Evolutionary conservation across 2,888 invertebrate species (phyloP), one percentile per base, ranked within the genome.

Genomic region (Amorpha juglandis): DNA sequence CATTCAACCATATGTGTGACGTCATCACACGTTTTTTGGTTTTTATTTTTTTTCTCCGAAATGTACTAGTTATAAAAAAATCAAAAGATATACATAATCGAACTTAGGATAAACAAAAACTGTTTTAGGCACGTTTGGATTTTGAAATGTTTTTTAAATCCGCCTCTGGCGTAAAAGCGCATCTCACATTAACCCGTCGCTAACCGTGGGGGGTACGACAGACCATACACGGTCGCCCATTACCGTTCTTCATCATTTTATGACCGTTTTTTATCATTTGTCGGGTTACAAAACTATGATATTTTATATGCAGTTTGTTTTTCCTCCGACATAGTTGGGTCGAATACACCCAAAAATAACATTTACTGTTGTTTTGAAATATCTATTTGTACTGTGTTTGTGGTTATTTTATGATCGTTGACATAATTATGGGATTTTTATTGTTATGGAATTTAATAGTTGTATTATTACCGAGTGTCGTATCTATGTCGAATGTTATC

Each of bases 221-320:
- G 70, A 70, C 72, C 53, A 64, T 62, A 38, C 52, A 73, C 78
- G 71, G 76, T 73, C 76, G 67, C 66, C 80, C 74, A 84, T 84
- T 82, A 84, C 76, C 83, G 78, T 84, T 79, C 76, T 77, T 84
- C 82, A 82, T 76, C 72, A 79, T 84, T 84, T 84, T 84, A 84
- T 84, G 78, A 77, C 77, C 76, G 74, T 78, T 72, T 76, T 74
- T 74, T 74, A 76, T 71, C 72, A 77, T 80, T 81, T 77, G 78
- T 77, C 77, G 74, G 71, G 70, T 75, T 75, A 78, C 75, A 73
- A 74, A 78, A 72, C 69, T 71, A 45, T 12, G 73, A 67, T 71
- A 68, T 70, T 72, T 68, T 33, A 33, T 68, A 11, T 58, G 66
- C n/a, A 63, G 64, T 67, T 68, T 62, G 66, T 51, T 58, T 62